Base-by-base conservation (phyloP, 2,888 invertebrate species). In the Polia nebulosa region DNA sequence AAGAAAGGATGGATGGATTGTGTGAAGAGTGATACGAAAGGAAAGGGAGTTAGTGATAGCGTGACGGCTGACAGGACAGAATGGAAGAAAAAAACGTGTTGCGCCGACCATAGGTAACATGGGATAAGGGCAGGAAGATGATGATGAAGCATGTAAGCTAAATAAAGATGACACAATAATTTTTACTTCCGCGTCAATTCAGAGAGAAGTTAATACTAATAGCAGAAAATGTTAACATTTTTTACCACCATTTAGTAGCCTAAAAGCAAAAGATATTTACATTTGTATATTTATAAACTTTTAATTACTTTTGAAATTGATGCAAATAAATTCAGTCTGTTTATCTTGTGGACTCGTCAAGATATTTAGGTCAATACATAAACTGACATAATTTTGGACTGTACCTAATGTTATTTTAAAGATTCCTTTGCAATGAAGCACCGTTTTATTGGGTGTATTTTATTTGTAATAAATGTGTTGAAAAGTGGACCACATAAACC, bases 261-360 rank as follows among this genome's bases (percentile, higher is more conserved):
- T 49, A 34, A 62, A 61, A 49, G 39, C 44, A 34, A 44, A 34
- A 32, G 3, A 41, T 58, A 55, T 59, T 59, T 55, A 29, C 20
- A n/a, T 55, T 55, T 25, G 59, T 45, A 52, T 17, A 36, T 52
- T 41, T 20, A 59, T 27, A 64, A 47, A 8, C 36, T 67, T 72
- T 76, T 80, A 71, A 79, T 79, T 79, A 60, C 51, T 51, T 80
- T 55, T 47, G 39, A 44, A 65, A 69, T 61, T 61, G 15, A 65
- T 53, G 59, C 32, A 57, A 76, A 69, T 80, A 72, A 70, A 80
- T 63, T 49, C 22, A 1, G 22, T 34, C 13, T 74, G 71, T 78
- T 78, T 76, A 80, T 72, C 7, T 68, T 51, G 22, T 49, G 29
- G 62, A 56, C 11, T 67, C 59, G 27, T 65, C 20, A 27, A 80